Evolutionary conservation across 2,113 vertebrate genomes (phyloP).

Genomic region (Psephotus haematonotus): DNA sequence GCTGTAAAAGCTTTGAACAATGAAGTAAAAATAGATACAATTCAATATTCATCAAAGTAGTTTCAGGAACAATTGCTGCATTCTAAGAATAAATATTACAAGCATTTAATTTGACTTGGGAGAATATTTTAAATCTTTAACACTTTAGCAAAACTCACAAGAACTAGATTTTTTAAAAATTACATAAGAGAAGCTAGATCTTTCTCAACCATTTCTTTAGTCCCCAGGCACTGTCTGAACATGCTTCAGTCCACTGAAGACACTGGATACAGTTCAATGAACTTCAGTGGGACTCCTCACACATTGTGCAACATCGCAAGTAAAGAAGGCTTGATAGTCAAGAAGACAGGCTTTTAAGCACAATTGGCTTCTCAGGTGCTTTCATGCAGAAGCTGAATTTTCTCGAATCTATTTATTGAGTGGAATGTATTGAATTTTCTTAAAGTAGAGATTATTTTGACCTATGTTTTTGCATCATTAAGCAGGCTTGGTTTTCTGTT

Average conservation of each 20-base stretch:
- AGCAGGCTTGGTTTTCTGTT: not conserved
- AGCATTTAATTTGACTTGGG: not conserved
- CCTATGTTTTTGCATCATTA: not conserved
- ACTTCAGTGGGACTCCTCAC: not conserved
- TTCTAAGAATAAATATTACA: not conserved
- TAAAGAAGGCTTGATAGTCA: not conserved
- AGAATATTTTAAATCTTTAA: not conserved
- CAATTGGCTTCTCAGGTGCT: not conserved
- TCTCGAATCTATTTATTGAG: conserved; percentile 24
- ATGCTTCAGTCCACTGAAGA: not conserved
- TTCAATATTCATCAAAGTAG: conserved; percentile 22
- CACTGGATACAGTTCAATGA: not conserved
- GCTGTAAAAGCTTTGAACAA: not conserved
- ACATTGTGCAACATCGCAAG: not conserved
- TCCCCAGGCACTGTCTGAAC: not conserved
- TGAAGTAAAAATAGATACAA: conserved; percentile 5
- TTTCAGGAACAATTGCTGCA: conserved; percentile 4
- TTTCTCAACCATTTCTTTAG: not conserved
- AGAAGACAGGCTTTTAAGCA: not conserved
- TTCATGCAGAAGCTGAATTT: not conserved
- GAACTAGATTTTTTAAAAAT: not conserved
- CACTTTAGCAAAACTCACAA: not conserved
- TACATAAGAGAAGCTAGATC: not conserved
- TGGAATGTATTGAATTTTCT: not conserved
- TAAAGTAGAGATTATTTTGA: not conserved